Base-by-base conservation (phyloP, 2,113 vertebrate genomes). In the Ptilonorhynchus violaceus region DNA sequence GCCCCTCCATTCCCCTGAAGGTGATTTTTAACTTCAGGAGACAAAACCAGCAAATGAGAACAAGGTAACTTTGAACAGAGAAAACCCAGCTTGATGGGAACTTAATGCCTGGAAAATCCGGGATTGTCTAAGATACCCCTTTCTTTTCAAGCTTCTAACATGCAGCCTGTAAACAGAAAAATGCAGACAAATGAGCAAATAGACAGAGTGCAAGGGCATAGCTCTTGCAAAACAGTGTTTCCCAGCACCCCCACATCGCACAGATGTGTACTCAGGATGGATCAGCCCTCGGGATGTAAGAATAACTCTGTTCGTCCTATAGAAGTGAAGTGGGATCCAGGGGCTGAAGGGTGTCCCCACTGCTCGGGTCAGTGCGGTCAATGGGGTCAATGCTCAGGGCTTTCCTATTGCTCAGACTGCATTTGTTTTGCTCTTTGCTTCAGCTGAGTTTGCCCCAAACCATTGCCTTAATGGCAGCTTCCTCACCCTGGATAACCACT, bases 321-420 rank as follows among this genome's bases (percentile, higher is more conserved):
- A 9, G 39, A 79, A 47, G 16, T 60, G 21, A 64, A 11, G 17
- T 15, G 64, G 41, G 19, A 49, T 21, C 15, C 42, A 52, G 55
- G 37, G 52, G 30, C 44, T 9, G 7, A 16, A 68, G 21, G 19
- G n/a, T 23, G 23, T 50, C 50, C 27, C 20, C 27, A 0, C 60
- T 69, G 53, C 78, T 66, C 1, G 0, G 25, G 33, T 37, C 77
- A 53, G 31, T 16, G 56, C 0, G 0, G 42, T 5, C 21, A 0
- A 3, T 14, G 11, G 31, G n/a, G 37, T 30, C 47, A 64, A 47
- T 22, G 41, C 64, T 69, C 33, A 46, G 31, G 33, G 24, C 27
- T 28, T 62, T 74, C 37, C 37, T 39, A 2, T 2, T 33, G 17
- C 82, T 50, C 58, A 63, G 31, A 37, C 41, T 72, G 47, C 30